Conservation (phyloP, 2,888 invertebrate species). For the Meandrusa payeni region DNA sequence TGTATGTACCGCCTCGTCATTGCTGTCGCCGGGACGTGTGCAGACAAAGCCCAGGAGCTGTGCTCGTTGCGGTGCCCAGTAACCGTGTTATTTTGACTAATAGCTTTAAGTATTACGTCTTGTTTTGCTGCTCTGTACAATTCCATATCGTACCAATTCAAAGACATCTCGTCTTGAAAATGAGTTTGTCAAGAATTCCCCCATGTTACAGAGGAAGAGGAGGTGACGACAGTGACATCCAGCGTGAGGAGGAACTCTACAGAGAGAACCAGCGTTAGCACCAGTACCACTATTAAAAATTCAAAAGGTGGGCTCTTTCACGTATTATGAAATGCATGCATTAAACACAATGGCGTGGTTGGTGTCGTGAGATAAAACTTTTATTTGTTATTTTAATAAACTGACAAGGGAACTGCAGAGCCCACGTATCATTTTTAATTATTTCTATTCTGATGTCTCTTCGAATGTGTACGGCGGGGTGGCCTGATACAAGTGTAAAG, state of each 20-base stretch:
- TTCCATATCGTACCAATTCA: conserved; percentile 50
- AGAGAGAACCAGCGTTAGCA: conserved; percentile 80
- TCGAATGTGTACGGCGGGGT: no score
- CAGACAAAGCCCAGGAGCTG: conserved; percentile 10
- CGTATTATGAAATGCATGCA: no score
- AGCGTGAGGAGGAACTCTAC: conserved; percentile 75
- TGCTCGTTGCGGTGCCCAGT: conserved; percentile 38
- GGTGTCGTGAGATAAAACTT: no score
- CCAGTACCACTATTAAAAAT: conserved; percentile 80
- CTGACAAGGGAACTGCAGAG: no score
- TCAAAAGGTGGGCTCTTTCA: no score
- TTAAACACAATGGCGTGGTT: no score
- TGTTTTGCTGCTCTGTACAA: conserved; percentile 73
- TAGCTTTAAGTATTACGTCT: conserved; percentile 68
- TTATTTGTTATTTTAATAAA: no score
- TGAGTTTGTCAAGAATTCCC: conserved; percentile 5
- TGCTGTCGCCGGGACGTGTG: no score
- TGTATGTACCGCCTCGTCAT: no score
- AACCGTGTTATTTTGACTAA: conserved; percentile 77
- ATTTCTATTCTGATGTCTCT: no score
- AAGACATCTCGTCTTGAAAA: conserved; percentile 7
- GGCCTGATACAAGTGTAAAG: no score
- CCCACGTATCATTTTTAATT: no score
- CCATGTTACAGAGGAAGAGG: conserved; percentile 67
- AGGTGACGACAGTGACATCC: conserved; percentile 70